Evolutionary conservation across 2,797 vertebrate species (phyloP), one percentile per base, ranked within the genome.

Genomic region (Otolemur crassicaudatus): DNA sequence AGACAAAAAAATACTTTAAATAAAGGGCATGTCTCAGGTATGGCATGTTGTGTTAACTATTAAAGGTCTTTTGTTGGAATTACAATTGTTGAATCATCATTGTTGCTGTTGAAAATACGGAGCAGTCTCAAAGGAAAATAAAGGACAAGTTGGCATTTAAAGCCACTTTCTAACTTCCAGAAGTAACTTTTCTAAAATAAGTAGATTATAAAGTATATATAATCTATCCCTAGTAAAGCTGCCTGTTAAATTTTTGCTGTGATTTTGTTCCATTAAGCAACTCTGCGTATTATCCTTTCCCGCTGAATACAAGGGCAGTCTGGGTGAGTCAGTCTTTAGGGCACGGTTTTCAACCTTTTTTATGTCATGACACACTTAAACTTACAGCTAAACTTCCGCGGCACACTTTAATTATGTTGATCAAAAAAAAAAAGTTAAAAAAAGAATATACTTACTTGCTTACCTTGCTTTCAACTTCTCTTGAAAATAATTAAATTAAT

Each of bases 191-290:
- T 86, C n/a, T 25, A 10, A 67, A 88, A 43, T 60, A 80, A 86
- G 19, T 34, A 23, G 65, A 63, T 37, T 17, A 11, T 65, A 65
- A 94, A 70, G 81, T 19, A 19, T 56, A 63, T 25, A 63, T 25
- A 91, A 23, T 49, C 43, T 69, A 17, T 87, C 31, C 27, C 31
- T 37, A 31, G 27, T 5, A 82, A 84, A 67, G 79, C n/a, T 49
- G 13, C 84, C 76, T 60, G n/a, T 85, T 85, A 94, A 70, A 86
- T n/a, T 61, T 88, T 79, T 89, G 19, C 58, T 23, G 16, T 75
- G n/a, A 25, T 80, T 46, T 81, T 56, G 19, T 86, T 29, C 23
- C n/a, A 80, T 83, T 56, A 61, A 69, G 14, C 25, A 37, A 9
- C 2, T 3, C 49, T 53, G 49, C 1, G 14, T 53, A 22, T 91